Base-by-base conservation (phyloP, 2,888 invertebrate genomes). In the Caenorhabditis zanzibari region DNA sequence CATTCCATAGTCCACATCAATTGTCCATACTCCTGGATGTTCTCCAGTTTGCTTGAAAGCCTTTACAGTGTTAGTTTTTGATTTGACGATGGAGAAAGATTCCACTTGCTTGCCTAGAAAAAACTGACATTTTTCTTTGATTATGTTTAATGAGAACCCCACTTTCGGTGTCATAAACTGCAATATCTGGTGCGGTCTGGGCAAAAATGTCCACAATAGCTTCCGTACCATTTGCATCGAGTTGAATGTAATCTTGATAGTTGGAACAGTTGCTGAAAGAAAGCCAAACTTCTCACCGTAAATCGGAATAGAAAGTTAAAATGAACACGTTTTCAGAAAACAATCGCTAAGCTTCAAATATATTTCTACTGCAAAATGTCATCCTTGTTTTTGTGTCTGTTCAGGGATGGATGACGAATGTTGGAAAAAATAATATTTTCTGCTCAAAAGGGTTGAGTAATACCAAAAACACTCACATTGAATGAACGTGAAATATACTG, bases 201-300 rank as follows among this genome's bases (percentile, higher is more conserved):
- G 83, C 72, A 19, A 86, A 88, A 44, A 89, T 64, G 59, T 89
- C 89, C 12, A 89, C 44, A 32, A 85, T 72, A 10, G 85, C 38
- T 10, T 85, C 76, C 5, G 84, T 79, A 44, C 71, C 82, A 66
- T 88, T 88, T 1, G 77, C 52, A 52, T 88, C 89, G 10, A 86
- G 68, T 79, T 88, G 88, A 58, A 89, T 56, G 68, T 86, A 89
- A 38, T 89, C 88, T 47, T 63, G 63, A 69, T 84, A 82, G 32
- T 76, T 61, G 7, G 86, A 73, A 68, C 89, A 89, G 58, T 86
- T 77, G 41, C 81, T 87, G 64, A 49, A 64, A 64, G 32, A 84
- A 83, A 80, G 81, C 76, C 80, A 32, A 6, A 32, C 7, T 32
- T 7, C 7, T 4, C 32, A 7, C 32, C 32, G 32, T 38, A 38